Percentiles rank a stretch among this genome's conserved stretches.
phyloP scores from a whole-genome alignment of 2,797 vertebrate genomes.

The Anguilla obscura region DNA sequence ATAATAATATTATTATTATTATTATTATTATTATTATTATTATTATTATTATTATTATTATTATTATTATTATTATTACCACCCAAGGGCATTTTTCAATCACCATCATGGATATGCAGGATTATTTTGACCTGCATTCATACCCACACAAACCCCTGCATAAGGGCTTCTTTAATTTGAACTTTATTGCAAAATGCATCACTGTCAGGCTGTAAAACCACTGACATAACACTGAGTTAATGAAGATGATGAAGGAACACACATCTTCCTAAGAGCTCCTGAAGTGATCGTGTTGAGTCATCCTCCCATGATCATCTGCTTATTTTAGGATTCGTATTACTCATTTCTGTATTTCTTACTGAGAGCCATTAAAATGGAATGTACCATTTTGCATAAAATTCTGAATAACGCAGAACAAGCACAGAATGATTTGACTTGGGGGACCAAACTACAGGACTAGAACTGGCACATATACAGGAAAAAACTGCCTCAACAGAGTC shows the following conservation, averaged over 20 bases:
- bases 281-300: not conserved
- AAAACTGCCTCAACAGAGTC: not conserved
- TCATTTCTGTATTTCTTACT: not conserved
- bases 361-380: not conserved
- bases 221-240: not conserved
- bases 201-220: not conserved
- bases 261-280: not conserved
- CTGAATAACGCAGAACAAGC: not conserved
- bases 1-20: too few relatives aligned
- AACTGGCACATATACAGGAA: not conserved
- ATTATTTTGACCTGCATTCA: too few relatives aligned
- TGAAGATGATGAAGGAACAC: not conserved
- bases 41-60: not conserved
- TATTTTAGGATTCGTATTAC: not conserved
- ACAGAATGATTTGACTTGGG: not conserved
- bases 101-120: not conserved
- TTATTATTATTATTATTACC: not conserved
- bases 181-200: not conserved
- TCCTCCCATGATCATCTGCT: not conserved
- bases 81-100: not conserved
- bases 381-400: not conserved
- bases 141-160: too few relatives aligned
- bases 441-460: too few relatives aligned
- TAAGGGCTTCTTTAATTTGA: not conserved
- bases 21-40: too few relatives aligned